phyloP scores from a whole-genome alignment of 2,113 vertebrate species.

The Diphyllodes magnificus region DNA sequence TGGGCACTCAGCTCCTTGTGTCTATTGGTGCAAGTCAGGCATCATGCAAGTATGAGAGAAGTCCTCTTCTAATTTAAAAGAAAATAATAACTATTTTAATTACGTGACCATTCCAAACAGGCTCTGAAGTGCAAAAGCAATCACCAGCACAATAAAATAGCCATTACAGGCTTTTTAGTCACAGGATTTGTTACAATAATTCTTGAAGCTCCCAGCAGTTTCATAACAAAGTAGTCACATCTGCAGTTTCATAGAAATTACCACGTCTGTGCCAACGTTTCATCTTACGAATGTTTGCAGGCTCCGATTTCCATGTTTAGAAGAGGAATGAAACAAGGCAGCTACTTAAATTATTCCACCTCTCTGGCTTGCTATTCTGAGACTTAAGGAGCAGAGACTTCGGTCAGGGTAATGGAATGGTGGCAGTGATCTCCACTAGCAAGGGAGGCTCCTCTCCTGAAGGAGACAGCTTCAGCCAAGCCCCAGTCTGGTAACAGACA shows the following conservation, averaged over 20 bases:
- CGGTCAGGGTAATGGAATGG: neutral
- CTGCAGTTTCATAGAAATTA: conserved; percentile 25
- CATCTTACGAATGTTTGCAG: neutral
- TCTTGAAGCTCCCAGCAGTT: conserved; percentile 11
- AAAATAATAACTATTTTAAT: neutral
- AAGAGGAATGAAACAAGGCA: conserved; percentile 30
- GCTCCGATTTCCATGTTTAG: conserved; percentile 28
- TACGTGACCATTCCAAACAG: neutral
- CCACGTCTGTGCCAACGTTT: neutral
- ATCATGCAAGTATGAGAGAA: neutral
- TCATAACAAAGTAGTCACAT: conserved; percentile 30
- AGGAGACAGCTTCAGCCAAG: neutral
- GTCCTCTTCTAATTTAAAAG: neutral
- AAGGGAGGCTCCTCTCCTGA: neutral
- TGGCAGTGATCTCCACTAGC: neutral
- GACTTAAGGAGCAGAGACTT: neutral
- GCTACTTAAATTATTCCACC: conserved; percentile 11
- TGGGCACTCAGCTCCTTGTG: neutral
- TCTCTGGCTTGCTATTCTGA: conserved; percentile 7
- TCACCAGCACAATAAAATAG: neutral
- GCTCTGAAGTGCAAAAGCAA: neutral
- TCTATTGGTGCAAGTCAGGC: neutral
- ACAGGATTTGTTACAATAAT: conserved; percentile 4
- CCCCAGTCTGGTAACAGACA: neutral
- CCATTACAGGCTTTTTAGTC: conserved; percentile 1